These are phyloP conservation scores for Phataginus tetradactyla DNA, from an alignment of 2,797 vertebrate genomes.

Conservation along the genomic window DNA sequence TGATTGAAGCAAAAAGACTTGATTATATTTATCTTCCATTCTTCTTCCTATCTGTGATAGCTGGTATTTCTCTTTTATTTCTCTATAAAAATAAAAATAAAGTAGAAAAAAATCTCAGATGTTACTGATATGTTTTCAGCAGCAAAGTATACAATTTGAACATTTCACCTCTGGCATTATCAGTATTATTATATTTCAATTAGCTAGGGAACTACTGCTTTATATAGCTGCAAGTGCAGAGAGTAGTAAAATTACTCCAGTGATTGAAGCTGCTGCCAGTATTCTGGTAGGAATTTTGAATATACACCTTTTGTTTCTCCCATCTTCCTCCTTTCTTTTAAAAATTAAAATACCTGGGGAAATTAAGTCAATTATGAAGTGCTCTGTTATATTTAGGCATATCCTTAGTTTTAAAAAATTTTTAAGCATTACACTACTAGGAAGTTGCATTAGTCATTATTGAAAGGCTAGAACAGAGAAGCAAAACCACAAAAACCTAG, in stretches of 20 bases:
- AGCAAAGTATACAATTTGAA: conserved; percentile 42
- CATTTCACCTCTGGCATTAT: conserved; percentile 55
- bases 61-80: not conserved
- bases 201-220: conserved; percentile 27
- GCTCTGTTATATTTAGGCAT: not conserved
- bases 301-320: not conserved
- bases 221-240: conserved; percentile 19
- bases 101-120: conserved; percentile 6
- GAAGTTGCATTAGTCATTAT: not conserved
- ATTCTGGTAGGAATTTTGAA: conserved; percentile 48
- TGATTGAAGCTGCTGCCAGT: conserved; percentile 26
- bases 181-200: conserved; percentile 58
- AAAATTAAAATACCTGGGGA: conserved; percentile 36
- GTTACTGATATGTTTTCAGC: conserved; percentile 37
- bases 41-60: conserved; percentile 8
- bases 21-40: conserved; percentile 20
- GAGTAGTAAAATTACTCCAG: not conserved
- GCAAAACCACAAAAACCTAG: not conserved
- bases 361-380: conserved; percentile 48
- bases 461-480: not conserved
- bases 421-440: not conserved
- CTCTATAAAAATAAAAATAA: conserved; percentile 44
- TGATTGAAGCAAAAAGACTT: conserved; percentile 22
- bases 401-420: not conserved
- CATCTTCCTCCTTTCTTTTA: not conserved